These are phyloP conservation scores for Oncopeltus fasciatus DNA, from an alignment of 1,140 invertebrate genomes.

Conservation along the genomic window DNA sequence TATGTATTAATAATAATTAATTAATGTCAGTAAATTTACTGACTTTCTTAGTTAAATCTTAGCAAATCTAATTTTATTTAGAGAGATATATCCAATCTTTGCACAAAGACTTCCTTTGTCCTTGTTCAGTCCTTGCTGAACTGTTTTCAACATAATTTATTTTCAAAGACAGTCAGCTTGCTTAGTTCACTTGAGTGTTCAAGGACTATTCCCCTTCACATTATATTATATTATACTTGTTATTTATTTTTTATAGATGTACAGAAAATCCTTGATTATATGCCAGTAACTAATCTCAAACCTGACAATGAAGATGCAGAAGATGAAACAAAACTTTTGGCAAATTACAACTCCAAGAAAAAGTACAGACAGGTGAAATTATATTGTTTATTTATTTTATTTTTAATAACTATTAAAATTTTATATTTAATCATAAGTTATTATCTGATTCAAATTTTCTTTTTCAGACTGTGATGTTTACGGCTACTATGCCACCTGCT, in stretches of 20 bases:
- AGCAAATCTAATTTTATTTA: too few species aligned
- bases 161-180: too few species aligned
- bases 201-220: too few species aligned
- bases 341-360: slow-evolving; percentile 92
- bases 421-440: not conserved
- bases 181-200: too few species aligned
- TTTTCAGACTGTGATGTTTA: slow-evolving; percentile 97
- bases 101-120: too few species aligned
- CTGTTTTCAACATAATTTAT: too few species aligned
- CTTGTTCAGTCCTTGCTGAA: too few species aligned
- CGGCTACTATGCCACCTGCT: slow-evolving; percentile 97
- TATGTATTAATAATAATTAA: too few species aligned
- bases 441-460: not conserved
- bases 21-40: too few species aligned
- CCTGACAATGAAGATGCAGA: slow-evolving; percentile 97
- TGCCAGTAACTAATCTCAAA: slow-evolving; percentile 97
- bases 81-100: too few species aligned
- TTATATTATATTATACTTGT: slow-evolving; percentile 1
- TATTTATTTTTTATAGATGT: slow-evolving; percentile 51
- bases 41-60: too few species aligned
- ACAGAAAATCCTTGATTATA: slow-evolving; percentile 93
- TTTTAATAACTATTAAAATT: slow-evolving; percentile 12
- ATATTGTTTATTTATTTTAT: too few species aligned
- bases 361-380: slow-evolving; percentile 90
- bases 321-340: slow-evolving; percentile 77